Evolutionary conservation across 2,113 vertebrate genomes (phyloP).

Genomic region (Podarcis raffonei): DNA sequence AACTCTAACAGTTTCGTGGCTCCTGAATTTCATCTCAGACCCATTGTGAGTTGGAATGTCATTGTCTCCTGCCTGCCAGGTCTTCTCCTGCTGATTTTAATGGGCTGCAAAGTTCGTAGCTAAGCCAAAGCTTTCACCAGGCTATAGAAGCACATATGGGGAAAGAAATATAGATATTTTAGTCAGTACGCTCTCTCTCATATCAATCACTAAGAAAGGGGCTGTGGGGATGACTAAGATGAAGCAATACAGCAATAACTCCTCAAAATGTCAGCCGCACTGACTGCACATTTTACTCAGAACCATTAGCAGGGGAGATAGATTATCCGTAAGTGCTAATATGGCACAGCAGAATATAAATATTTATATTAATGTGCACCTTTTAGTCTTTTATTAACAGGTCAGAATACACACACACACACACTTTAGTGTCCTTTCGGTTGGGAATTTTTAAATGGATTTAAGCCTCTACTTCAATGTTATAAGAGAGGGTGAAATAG

Average conservation of each 20-base stretch:
- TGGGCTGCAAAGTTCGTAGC: too few relatives aligned
- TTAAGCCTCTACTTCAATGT: neutral
- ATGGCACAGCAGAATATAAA: conserved; percentile 52
- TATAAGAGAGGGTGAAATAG: neutral
- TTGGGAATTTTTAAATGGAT: conserved; percentile 45
- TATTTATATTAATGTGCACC: conserved; percentile 55
- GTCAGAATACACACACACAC: conserved; percentile 26
- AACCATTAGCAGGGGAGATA: conserved; percentile 62
- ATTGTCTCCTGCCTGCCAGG: too few relatives aligned
- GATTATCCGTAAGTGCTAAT: conserved; percentile 61
- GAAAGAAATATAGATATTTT: neutral
- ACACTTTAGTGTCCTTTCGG: conserved; percentile 12
- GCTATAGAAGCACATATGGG: neutral
- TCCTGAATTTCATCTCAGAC: too few relatives aligned
- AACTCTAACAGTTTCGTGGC: too few relatives aligned
- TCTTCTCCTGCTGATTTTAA: too few relatives aligned
- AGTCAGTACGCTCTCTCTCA: neutral
- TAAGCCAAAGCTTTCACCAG: neutral
- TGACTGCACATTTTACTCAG: conserved; percentile 54
- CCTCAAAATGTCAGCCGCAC: conserved; percentile 56
- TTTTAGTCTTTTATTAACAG: conserved; percentile 60
- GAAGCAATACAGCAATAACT: conserved; percentile 41
- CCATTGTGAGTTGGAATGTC: too few relatives aligned
- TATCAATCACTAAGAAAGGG: neutral
- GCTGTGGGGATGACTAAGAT: neutral